Conservation (phyloP, 1,140 invertebrate species). For the Drosophila eugracilis region DNA sequence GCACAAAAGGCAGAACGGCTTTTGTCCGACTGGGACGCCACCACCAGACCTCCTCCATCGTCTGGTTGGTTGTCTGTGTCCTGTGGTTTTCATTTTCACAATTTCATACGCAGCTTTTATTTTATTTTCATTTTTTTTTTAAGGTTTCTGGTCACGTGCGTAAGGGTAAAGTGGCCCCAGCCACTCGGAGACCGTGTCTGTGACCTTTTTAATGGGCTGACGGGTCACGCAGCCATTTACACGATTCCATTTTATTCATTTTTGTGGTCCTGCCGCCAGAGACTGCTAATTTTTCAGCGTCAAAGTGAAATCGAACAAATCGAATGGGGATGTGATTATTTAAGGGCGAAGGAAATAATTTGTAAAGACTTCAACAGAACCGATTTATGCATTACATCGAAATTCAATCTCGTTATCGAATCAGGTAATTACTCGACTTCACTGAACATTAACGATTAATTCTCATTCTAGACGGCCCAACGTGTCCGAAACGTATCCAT, state of each 20-base stretch:
- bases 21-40: background rate
- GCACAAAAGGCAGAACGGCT: slow-evolving; percentile 46
- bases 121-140: too few species aligned
- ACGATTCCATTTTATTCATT: slow-evolving; percentile 59
- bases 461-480: background rate
- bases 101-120: slow-evolving; percentile 28
- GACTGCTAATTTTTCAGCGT: slow-evolving; percentile 61
- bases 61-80: background rate
- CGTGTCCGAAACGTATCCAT: background rate
- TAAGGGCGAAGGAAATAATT: slow-evolving; percentile 19
- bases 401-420: slow-evolving; percentile 27
- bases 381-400: background rate
- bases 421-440: slow-evolving; percentile 22
- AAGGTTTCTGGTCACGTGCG: slow-evolving; percentile 72
- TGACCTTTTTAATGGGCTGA: slow-evolving; percentile 76
- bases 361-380: slow-evolving; percentile 13
- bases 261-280: slow-evolving; percentile 14
- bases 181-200: slow-evolving; percentile 47
- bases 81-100: slow-evolving; percentile 60
- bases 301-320: slow-evolving; percentile 19
- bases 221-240: slow-evolving; percentile 73
- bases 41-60: slow-evolving; percentile 1
- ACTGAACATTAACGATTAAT: slow-evolving; percentile 17
- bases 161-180: slow-evolving; percentile 51
- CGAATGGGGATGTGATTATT: slow-evolving; percentile 24